Conservation (phyloP, 2,113 vertebrate genomes). For the Malurus alboscapulatus region DNA sequence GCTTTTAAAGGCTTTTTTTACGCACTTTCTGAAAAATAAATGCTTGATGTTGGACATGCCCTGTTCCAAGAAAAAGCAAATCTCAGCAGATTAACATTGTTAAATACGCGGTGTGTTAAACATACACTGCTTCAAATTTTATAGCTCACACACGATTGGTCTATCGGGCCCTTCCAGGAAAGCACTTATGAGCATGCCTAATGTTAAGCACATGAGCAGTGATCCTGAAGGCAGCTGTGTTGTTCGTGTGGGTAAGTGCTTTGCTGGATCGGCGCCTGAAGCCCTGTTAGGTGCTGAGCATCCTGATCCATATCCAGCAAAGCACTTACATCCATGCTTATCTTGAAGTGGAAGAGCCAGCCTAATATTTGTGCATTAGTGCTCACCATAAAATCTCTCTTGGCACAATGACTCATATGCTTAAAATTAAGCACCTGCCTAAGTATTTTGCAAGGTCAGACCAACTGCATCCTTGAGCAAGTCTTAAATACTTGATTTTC, state of each 20-base stretch:
- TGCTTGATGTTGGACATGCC: neutral
- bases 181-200: slow-evolving; percentile 60
- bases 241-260: slow-evolving; percentile 43
- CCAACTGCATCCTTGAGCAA: neutral
- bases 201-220: slow-evolving; percentile 63
- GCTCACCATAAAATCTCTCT: slow-evolving; percentile 26
- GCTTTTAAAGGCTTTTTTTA: slow-evolving; percentile 37
- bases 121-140: slow-evolving; percentile 50
- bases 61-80: slow-evolving; percentile 50
- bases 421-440: slow-evolving; percentile 54
- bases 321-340: slow-evolving; percentile 43
- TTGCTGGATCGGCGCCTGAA: slow-evolving; percentile 47
- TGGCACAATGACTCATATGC: neutral
- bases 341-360: slow-evolving; percentile 37
- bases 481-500: neutral
- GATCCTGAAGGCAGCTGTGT: neutral
- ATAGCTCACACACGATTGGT: slow-evolving; percentile 48
- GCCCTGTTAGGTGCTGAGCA: slow-evolving; percentile 60
- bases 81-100: slow-evolving; percentile 59
- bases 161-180: slow-evolving; percentile 53
- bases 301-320: slow-evolving; percentile 64
- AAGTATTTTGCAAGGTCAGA: slow-evolving; percentile 1
- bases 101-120: slow-evolving; percentile 39
- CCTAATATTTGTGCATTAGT: slow-evolving; percentile 44
- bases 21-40: slow-evolving; percentile 22